These are phyloP conservation scores for Nomada fabriciana DNA, from an alignment of 2,888 invertebrate species.

Conservation along the genomic window DNA sequence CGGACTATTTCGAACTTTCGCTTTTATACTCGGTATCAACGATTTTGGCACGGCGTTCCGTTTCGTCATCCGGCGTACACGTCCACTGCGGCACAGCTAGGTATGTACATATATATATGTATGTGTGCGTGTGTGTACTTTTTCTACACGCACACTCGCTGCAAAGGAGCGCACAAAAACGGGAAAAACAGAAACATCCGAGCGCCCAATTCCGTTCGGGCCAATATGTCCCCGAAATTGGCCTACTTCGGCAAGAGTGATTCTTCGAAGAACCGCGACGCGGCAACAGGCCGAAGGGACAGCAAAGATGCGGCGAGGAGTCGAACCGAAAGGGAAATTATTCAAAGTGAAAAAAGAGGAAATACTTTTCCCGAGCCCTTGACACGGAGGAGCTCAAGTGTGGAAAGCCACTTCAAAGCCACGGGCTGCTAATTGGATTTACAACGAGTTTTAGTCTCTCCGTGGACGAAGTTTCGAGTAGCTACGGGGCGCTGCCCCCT, in stretches of 20 bases:
- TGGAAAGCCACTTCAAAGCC: conserved; percentile 78
- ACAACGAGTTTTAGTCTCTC: conserved; percentile 76
- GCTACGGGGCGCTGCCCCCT: conserved; percentile 58
- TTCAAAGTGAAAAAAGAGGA: conserved; percentile 66
- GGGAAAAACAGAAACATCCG: neutral
- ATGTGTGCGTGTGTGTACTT: too few species aligned
- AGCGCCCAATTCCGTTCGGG: conserved; percentile 4
- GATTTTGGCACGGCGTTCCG: neutral
- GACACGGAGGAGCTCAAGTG: conserved; percentile 73
- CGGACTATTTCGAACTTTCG: neutral
- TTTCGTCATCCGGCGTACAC: neutral
- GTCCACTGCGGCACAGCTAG: too few species aligned
- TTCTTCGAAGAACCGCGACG: neutral
- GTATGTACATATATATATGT: too few species aligned
- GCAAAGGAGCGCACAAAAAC: too few species aligned
- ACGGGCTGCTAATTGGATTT: conserved; percentile 79
- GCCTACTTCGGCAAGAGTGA: neutral
- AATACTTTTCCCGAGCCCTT: conserved; percentile 70
- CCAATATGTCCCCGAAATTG: conserved; percentile 3
- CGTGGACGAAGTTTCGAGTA: conserved; percentile 74
- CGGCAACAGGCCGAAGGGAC: conserved; percentile 1
- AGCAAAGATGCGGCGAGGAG: conserved; percentile 40
- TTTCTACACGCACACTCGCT: too few species aligned
- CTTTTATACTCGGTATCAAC: neutral
- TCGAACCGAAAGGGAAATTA: conserved; percentile 68